Percentiles rank a stretch among this genome's conserved stretches.
Conservation (phyloP, 2,888 invertebrate genomes). For the Pheosia gnoma region DNA sequence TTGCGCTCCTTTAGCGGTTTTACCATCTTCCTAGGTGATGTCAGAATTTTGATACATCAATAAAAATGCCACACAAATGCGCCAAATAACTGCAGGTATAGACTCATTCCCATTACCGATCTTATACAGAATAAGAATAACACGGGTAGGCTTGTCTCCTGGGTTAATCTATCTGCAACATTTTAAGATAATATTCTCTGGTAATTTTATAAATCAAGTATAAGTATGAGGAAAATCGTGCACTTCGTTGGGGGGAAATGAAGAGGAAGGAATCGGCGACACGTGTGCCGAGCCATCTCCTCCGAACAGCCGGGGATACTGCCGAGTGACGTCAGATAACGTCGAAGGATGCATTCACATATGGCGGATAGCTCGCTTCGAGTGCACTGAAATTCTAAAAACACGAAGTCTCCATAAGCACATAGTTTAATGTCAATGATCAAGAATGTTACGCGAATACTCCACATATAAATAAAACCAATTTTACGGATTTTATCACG, state of each 20-base stretch:
- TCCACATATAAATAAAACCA: too few species aligned
- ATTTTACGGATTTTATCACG: too few species aligned
- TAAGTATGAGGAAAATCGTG: constrained; percentile 1
- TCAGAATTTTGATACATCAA: too few species aligned
- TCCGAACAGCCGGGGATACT: constrained; percentile 7
- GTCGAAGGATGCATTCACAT: not conserved
- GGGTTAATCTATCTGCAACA: not conserved
- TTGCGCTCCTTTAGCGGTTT: too few species aligned
- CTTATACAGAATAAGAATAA: not conserved
- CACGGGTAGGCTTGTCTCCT: not conserved
- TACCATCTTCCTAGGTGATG: too few species aligned
- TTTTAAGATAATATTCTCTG: not conserved
- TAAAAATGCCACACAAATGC: too few species aligned
- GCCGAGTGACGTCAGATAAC: constrained; percentile 27
- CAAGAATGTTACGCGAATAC: too few species aligned
- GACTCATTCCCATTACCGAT: too few species aligned
- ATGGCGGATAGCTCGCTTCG: not conserved
- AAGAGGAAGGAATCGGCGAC: constrained; percentile 18
- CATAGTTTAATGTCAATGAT: too few species aligned
- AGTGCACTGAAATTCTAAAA: too few species aligned
- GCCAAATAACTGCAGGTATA: too few species aligned
- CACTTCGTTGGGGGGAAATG: constrained; percentile 24
- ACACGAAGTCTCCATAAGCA: too few species aligned
- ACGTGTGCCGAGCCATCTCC: constrained; percentile 24
- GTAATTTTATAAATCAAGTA: not conserved